Conservation (phyloP, 2,888 invertebrate species). For the Heliconius cydno region DNA sequence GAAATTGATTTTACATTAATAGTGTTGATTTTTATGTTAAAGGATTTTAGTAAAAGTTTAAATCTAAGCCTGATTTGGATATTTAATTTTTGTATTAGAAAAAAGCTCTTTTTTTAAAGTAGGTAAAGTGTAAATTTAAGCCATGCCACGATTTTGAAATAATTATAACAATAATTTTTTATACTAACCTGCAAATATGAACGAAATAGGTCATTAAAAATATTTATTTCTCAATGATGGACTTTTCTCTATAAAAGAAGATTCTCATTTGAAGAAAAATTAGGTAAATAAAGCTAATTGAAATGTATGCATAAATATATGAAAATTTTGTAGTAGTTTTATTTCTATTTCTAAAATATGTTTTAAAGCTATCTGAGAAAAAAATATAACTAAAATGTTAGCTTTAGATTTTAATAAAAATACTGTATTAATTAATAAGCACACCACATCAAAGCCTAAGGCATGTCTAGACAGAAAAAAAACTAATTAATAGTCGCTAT, state of each 20-base stretch:
- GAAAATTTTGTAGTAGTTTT: background rate
- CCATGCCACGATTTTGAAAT: too few relatives aligned
- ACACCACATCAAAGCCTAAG: constrained; percentile 6
- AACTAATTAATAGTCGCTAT: background rate
- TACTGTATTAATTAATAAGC: background rate
- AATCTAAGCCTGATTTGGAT: too few relatives aligned
- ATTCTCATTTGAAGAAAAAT: too few relatives aligned
- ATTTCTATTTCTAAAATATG: background rate
- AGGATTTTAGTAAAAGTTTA: too few relatives aligned
- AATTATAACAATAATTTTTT: too few relatives aligned
- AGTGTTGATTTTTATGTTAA: background rate
- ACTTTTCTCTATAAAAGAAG: too few relatives aligned
- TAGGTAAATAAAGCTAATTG: background rate
- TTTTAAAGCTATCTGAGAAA: background rate
- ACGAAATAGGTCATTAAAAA: too few relatives aligned
- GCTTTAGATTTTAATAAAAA: background rate
- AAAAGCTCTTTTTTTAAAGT: too few relatives aligned
- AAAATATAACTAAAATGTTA: background rate
- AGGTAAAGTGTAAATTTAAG: too few relatives aligned
- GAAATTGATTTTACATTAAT: background rate
- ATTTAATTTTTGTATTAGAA: too few relatives aligned
- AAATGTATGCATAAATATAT: background rate
- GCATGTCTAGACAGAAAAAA: background rate
- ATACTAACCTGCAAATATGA: too few relatives aligned
- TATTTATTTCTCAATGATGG: too few relatives aligned